A percentile compares a stretch with the other conserved stretches of the same genome.
These are phyloP conservation scores for Hylomyscus alleni DNA, from an alignment of 2,797 vertebrate species.

Conservation along the genomic window DNA sequence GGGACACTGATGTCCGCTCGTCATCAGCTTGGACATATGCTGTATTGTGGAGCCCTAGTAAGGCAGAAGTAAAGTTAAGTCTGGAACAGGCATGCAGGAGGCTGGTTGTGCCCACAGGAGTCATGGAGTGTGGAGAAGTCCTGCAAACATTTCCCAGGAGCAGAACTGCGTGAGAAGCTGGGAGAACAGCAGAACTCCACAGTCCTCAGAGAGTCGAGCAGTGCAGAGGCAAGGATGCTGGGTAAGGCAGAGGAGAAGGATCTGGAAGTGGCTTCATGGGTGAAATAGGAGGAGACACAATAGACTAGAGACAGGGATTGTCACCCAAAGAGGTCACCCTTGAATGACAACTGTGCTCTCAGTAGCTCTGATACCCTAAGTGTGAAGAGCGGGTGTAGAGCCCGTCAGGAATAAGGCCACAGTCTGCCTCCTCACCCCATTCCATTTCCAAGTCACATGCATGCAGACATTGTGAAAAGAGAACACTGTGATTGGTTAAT, in stretches of 20 bases:
- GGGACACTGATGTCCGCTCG: neutral
- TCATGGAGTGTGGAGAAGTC: neutral
- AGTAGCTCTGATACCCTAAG: no score
- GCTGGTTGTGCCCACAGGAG: no score
- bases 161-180: neutral
- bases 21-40: neutral
- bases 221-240: neutral
- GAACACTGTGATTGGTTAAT: neutral
- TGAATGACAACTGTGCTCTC: neutral
- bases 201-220: neutral
- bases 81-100: neutral
- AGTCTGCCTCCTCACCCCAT: neutral
- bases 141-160: neutral
- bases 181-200: neutral
- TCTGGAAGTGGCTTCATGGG: neutral
- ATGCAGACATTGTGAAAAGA: neutral
- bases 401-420: neutral
- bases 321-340: neutral
- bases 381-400: neutral
- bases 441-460: neutral
- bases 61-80: neutral
- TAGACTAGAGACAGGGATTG: neutral
- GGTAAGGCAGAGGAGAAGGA: neutral
- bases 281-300: rapidly evolving
- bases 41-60: neutral